phyloP scores from a whole-genome alignment of 2,113 vertebrate species.

The Tor tambroides region DNA sequence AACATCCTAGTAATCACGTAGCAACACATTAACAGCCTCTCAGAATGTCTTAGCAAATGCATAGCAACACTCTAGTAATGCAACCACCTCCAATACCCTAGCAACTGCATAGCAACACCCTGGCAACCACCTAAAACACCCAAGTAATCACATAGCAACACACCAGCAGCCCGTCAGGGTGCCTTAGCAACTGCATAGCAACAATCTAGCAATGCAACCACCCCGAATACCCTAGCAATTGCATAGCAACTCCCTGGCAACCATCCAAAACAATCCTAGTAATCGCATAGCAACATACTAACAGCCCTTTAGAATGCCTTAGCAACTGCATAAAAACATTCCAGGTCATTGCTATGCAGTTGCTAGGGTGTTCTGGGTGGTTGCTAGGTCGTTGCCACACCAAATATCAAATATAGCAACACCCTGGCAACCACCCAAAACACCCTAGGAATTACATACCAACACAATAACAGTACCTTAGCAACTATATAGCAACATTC shows the following conservation, averaged over 20 bases:
- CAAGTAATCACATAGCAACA: background rate
- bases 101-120: background rate
- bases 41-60: background rate
- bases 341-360: no score
- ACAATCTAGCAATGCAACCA: background rate
- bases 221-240: no score
- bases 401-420: no score
- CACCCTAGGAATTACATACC: background rate
- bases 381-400: no score
- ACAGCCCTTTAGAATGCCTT: no score
- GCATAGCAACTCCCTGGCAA: no score
- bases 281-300: no score
- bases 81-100: rapidly evolving
- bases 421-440: background rate
- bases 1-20: background rate
- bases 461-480: background rate
- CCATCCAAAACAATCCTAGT: no score
- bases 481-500: background rate
- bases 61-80: background rate
- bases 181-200: background rate
- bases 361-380: no score
- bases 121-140: background rate
- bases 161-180: no score
- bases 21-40: background rate
- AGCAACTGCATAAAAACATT: background rate